A percentile compares a stretch with the other conserved stretches of the same genome.
These are phyloP conservation scores for Araneus ventricosus DNA, from an alignment of 1,140 invertebrate species.

Conservation along the genomic window DNA sequence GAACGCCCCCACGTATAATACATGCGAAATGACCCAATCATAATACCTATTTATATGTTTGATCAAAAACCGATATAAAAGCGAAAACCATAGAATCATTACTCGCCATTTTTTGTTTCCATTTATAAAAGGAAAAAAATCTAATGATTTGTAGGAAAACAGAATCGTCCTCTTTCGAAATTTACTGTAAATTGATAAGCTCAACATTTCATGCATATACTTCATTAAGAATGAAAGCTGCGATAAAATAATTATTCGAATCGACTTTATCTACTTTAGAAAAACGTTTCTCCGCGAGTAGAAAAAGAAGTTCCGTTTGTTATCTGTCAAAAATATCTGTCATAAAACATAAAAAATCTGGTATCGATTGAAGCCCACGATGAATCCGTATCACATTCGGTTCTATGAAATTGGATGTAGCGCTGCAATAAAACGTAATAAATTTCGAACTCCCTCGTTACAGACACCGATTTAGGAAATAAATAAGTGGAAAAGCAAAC, in stretches of 20 bases:
- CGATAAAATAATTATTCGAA: not conserved
- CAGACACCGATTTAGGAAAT: slow-evolving; percentile 9
- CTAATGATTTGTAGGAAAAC: too few relatives aligned
- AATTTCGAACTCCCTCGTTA: slow-evolving; percentile 58
- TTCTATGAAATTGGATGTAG: slow-evolving; percentile 40
- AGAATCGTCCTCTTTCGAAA: too few relatives aligned
- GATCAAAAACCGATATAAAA: too few relatives aligned
- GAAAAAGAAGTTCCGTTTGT: not conserved
- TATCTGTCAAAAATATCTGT: slow-evolving; percentile 32
- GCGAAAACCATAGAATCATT: too few relatives aligned
- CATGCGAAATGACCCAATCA: too few relatives aligned
- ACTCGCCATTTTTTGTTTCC: too few relatives aligned
- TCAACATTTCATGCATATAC: too few relatives aligned
- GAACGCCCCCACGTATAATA: too few relatives aligned
- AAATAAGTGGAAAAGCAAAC: slow-evolving; percentile 30
- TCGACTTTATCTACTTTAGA: not conserved
- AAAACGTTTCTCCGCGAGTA: not conserved
- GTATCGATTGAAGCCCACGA: not conserved
- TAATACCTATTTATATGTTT: too few relatives aligned
- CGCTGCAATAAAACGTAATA: slow-evolving; percentile 55
- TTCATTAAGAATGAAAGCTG: not conserved
- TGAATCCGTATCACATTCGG: slow-evolving; percentile 22
- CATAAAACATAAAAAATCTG: slow-evolving; percentile 5
- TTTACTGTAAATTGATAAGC: too few relatives aligned
- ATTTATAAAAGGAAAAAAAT: too few relatives aligned